phyloP scores from a whole-genome alignment of 1,140 invertebrate genomes.

The Brachionus rubens region DNA sequence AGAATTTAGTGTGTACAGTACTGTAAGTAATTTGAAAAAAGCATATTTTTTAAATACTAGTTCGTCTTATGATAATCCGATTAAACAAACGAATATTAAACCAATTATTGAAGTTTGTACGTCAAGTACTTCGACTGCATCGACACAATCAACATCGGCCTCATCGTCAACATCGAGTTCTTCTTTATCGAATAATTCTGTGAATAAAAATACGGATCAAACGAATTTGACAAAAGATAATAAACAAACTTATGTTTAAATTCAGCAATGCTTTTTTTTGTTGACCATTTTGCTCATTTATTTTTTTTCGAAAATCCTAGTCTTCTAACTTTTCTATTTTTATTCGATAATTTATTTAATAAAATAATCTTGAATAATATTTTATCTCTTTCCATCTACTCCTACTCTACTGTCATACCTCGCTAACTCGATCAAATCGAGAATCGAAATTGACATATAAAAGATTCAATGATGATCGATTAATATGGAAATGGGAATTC shows the following conservation, averaged over 20 bases:
- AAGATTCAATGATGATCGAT: too few species aligned
- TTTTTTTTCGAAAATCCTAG: neutral
- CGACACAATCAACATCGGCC: neutral
- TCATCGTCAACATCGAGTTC: neutral
- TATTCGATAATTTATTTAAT: too few species aligned
- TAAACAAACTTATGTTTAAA: slow-evolving; percentile 42
- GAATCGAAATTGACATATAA: too few species aligned
- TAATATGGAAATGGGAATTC: too few species aligned
- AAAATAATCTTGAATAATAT: too few species aligned
- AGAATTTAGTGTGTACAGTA: slow-evolving; percentile 23
- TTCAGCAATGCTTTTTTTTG: neutral
- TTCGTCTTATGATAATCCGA: neutral
- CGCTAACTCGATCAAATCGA: too few species aligned
- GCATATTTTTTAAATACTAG: neutral
- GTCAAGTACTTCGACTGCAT: neutral
- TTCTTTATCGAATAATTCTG: neutral
- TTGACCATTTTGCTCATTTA: neutral
- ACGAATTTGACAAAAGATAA: neutral
- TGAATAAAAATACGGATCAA: neutral
- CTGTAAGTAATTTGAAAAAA: neutral
- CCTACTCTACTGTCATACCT: too few species aligned
- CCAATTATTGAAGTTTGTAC: neutral
- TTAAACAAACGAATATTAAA: neutral
- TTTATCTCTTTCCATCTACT: too few species aligned
- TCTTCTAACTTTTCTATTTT: too few species aligned